A percentile compares a stretch with the other conserved stretches of the same genome.
Conservation (phyloP, 2,888 invertebrate genomes). For the Oscheius sp. region DNA sequence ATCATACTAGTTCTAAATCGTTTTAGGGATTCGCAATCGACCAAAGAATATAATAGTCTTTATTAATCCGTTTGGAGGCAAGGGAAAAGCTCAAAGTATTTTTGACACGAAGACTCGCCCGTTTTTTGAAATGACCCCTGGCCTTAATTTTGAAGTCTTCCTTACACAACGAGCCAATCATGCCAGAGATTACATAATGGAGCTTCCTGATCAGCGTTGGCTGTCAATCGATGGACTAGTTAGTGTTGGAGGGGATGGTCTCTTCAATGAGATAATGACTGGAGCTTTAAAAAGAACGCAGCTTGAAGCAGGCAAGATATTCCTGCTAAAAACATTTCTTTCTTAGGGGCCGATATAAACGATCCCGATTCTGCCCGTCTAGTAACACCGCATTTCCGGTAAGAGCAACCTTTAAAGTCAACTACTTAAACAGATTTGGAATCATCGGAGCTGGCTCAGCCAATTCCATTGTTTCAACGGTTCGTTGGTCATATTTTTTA, state of each 20-base stretch:
- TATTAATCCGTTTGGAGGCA: conserved; percentile 86
- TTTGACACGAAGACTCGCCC: conserved; percentile 78
- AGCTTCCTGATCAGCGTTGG: conserved; percentile 53
- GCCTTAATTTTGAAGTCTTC: conserved; percentile 75
- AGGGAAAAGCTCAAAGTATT: conserved; percentile 79
- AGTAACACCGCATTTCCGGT: conserved; percentile 74
- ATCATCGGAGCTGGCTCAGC: conserved; percentile 80
- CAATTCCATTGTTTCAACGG: conserved; percentile 82
- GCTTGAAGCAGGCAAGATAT: conserved; percentile 16
- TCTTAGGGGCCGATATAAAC: conserved; percentile 61
- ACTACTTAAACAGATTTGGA: too few species aligned
- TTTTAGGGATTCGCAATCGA: conserved; percentile 71
- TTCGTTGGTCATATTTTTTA: too few species aligned
- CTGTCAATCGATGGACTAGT: conserved; percentile 68
- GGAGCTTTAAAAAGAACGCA: conserved; percentile 30
- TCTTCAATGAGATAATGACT: conserved; percentile 82
- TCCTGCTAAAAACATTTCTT: conserved; percentile 8
- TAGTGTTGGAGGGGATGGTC: conserved; percentile 87
- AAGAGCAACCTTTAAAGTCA: too few species aligned
- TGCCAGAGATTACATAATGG: conserved; percentile 77
- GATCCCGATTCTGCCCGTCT: conserved; percentile 57
- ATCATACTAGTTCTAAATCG: background rate
- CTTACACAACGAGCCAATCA: conserved; percentile 82
- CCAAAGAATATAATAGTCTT: conserved; percentile 81
- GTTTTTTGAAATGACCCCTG: conserved; percentile 73